phyloP scores from a whole-genome alignment of 1,140 invertebrate species.

The Bombus pascuorum region DNA sequence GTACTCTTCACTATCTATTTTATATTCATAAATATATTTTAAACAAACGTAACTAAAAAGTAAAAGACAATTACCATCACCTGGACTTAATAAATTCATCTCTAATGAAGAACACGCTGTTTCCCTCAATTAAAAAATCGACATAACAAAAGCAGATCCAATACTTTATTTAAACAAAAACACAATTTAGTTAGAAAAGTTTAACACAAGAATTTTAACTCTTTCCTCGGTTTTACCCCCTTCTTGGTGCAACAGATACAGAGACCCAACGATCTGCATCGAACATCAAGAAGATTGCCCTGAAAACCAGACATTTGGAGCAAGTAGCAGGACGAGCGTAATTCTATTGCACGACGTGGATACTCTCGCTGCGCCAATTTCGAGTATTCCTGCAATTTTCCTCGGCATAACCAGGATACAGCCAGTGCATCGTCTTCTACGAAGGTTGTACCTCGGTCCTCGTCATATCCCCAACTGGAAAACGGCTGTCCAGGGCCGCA shows the following conservation, averaged over 20 bases:
- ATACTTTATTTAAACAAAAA: not conserved
- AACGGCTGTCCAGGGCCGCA: constrained; percentile 55
- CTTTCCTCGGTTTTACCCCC: not conserved
- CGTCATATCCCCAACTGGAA: constrained; percentile 37
- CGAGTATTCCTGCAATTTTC: constrained; percentile 47
- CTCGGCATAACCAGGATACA: not conserved
- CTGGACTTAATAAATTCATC: too few species aligned
- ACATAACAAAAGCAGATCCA: not conserved
- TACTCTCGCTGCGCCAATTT: constrained; percentile 40
- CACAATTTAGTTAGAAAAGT: not conserved
- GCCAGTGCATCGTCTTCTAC: not conserved
- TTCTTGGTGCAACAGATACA: not conserved
- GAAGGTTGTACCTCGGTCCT: not conserved
- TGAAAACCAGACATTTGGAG: constrained; percentile 41
- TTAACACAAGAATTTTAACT: not conserved
- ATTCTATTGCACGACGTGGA: constrained; percentile 28
- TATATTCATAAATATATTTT: too few species aligned
- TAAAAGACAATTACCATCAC: too few species aligned
- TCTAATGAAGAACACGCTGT: too few species aligned
- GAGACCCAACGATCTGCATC: constrained; percentile 14
- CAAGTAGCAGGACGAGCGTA: constrained; percentile 10
- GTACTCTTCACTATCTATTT: too few species aligned
- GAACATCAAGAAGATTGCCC: constrained; percentile 30
- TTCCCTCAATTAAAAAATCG: too few species aligned
- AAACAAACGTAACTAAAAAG: too few species aligned